Base-by-base conservation (phyloP, 2,888 invertebrate genomes). In the Agonopterix alstromeriana region DNA sequence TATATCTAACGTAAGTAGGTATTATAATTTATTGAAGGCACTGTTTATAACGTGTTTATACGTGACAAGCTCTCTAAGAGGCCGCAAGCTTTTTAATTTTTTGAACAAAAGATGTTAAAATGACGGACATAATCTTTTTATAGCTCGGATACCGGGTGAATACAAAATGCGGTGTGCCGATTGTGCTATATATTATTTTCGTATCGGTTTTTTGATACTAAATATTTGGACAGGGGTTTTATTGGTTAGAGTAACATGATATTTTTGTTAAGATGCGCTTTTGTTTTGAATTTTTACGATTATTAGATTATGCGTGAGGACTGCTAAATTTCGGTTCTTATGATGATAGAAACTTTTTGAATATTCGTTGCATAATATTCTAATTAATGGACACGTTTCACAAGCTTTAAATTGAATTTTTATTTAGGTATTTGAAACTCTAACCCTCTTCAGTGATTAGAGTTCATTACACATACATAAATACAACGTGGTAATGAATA, bases 181-280 rank as follows among this genome's bases (percentile, higher is more conserved):
- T 85, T 86, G 71, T 71, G 77, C 84, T 82, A 84, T 85, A 86
- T 84, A 79, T 86, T 86, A 82, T 71, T 73, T 74, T 73, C 73
- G 77, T 82, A 86, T 87, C 67, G 79, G 77, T 82, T 86, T 87
- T 84, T 83, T 86, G 82, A 77, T 80, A 79, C 78, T 69, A 87
- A 87, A 88, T 87, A 84, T 87, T 88, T 87, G 81, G 86, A 88
- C 86, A 82, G 68, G 78, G 80, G 72, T 84, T 82, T 83, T 82
- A 84, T 83, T 73, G 77, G 72, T 64, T 27, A 58, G 57, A 61
- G 87, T 84, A 87, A 88, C 80, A 65, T 86, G 88, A 88, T 88
- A 87, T 82, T 84, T 86, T 85, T 66, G 67, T 69, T 54, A 12
- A 68, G 70, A 70, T 73, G 68, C 65, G 64, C 73, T 74, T 77